Evolutionary conservation across 1,140 invertebrate genomes (phyloP).

Genomic region (Eueides isabella): DNA sequence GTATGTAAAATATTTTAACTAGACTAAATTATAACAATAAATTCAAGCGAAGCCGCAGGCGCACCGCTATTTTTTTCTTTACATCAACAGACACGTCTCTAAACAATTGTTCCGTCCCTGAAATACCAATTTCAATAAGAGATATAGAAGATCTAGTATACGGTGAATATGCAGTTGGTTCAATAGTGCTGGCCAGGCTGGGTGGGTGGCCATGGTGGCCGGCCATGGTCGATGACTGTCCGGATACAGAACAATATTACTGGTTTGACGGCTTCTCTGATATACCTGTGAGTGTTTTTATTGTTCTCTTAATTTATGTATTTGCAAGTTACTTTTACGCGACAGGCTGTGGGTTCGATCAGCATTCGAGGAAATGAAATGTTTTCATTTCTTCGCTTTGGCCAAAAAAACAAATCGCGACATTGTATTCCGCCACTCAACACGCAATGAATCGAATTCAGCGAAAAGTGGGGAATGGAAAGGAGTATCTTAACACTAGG

Average conservation of each 20-base stretch:
- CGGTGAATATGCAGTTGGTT: slow-evolving; percentile 83
- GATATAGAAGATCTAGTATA: slow-evolving; percentile 83
- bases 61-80: background rate
- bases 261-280: slow-evolving; percentile 79
- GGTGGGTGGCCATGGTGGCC: slow-evolving; percentile 88
- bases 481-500: no score
- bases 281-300: slow-evolving; percentile 76
- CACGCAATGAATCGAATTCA: no score
- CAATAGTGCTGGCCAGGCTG: slow-evolving; percentile 85
- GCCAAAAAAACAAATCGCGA: no score
- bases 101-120: slow-evolving; percentile 73
- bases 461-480: no score
- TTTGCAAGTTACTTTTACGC: no score
- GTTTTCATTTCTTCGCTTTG: no score
- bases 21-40: no score
- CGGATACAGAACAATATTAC: slow-evolving; percentile 85
- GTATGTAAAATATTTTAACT: no score
- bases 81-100: background rate
- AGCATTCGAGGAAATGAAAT: no score
- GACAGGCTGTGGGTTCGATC: no score
- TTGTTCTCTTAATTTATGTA: background rate
- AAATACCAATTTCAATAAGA: slow-evolving; percentile 65
- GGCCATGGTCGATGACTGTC: slow-evolving; percentile 87
- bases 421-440: no score
- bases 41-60: no score